These are phyloP conservation scores for Muricea muricata DNA, from an alignment of 92 coral and sea anemone species.

Conservation along the genomic window DNA sequence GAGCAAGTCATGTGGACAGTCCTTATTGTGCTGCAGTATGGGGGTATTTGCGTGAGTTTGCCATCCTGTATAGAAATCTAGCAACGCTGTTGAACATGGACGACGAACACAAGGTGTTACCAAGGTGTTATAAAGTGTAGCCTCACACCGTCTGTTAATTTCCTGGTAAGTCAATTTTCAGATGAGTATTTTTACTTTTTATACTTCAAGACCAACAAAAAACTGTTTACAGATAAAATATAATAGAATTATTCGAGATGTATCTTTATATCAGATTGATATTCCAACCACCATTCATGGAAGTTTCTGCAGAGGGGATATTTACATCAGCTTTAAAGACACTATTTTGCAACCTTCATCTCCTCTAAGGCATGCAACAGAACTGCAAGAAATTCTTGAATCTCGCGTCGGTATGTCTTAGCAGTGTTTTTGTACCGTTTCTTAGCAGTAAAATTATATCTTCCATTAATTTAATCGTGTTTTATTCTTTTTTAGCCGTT, in stretches of 20 bases:
- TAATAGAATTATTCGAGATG: background rate
- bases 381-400: background rate
- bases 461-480: too few species aligned
- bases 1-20: background rate
- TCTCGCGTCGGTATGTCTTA: background rate
- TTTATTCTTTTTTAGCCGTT: too few species aligned
- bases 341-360: constrained; percentile 7
- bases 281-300: constrained; percentile 5
- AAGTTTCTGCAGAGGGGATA: constrained; percentile 40
- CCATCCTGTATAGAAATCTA: constrained; percentile 2
- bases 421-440: too few species aligned
- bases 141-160: constrained; percentile 39
- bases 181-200: background rate
- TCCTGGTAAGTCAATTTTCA: background rate
- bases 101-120: constrained; percentile 43
- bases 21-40: constrained; percentile 40
- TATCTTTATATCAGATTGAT: background rate
- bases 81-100: constrained; percentile 33
- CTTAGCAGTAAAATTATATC: too few species aligned
- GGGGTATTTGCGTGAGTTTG: constrained; percentile 38
- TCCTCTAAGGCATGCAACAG: constrained; percentile 3
- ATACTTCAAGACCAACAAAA: background rate
- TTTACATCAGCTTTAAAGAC: constrained; percentile 20
- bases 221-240: too few species aligned
- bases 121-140: constrained; percentile 22